Conservation (phyloP, 2,113 vertebrate species). For the Halichoeres trimaculatus region DNA sequence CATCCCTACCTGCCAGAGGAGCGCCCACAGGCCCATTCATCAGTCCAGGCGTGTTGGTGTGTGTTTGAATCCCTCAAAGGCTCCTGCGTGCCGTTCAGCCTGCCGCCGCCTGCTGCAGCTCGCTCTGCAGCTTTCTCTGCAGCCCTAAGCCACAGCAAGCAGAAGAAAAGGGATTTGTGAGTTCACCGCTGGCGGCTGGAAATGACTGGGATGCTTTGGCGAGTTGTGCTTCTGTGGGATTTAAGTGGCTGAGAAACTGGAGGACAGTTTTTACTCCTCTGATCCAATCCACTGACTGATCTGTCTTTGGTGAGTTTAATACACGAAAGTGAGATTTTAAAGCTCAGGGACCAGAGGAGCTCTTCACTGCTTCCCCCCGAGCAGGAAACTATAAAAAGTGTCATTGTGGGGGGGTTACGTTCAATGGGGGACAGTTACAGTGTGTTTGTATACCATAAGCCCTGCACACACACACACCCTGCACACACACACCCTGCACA, state of each 20-base stretch:
- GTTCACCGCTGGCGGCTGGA: conserved; percentile 62
- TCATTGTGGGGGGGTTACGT: conserved; percentile 30
- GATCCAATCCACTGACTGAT: conserved; percentile 75
- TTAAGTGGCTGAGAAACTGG: conserved; percentile 74
- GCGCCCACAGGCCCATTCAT: conserved; percentile 14
- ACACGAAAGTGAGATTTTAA: conserved; percentile 64
- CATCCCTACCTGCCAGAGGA: conserved; percentile 24
- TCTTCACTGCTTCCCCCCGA: conserved; percentile 55
- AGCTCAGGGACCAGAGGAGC: conserved; percentile 42
- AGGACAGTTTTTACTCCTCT: conserved; percentile 63
- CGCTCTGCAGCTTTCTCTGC: conserved; percentile 39
- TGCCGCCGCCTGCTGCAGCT: conserved; percentile 19
- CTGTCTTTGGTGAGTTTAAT: conserved; percentile 74
- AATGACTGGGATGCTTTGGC: conserved; percentile 67
- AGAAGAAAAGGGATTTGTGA: conserved; percentile 73
- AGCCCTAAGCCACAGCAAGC: conserved; percentile 67
- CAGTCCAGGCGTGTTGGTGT: conserved; percentile 36
- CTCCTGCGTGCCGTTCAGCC: not conserved
- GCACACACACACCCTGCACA: no score
- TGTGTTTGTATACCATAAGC: conserved; percentile 30
- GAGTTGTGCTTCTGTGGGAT: conserved; percentile 71
- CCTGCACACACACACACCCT: no score
- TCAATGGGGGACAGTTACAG: conserved; percentile 22
- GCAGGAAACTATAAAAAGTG: conserved; percentile 53
- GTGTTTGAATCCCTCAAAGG: conserved; percentile 53